Evolutionary conservation across 2,797 vertebrate genomes (phyloP), one percentile per base, ranked within the genome.

Genomic region (Pantherophis alleghaniensis): DNA sequence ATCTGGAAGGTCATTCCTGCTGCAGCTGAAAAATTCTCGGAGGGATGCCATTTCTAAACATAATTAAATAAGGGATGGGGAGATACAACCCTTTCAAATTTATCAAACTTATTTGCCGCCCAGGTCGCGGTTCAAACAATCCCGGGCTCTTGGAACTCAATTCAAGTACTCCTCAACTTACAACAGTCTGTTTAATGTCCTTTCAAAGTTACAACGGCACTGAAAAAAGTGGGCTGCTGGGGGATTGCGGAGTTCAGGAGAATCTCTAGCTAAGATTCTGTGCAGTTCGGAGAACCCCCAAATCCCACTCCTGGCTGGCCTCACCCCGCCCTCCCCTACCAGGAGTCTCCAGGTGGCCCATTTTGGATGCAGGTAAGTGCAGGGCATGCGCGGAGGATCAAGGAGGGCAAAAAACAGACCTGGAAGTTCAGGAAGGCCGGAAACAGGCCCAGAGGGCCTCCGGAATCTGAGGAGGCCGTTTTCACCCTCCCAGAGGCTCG

Each of bases 341-440:
- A 10, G 51, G 51, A 53, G 7, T 53, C 51, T 9, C 9, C 51
- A 53, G 0, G 9, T 10, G 51, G 9, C 9, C 51, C 51, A 2
- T 53, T 53, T 53, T 53, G 51, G 51, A 53, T 53, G 51, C 51
- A 53, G 9, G 51, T 53, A 53, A 53, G 9, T 10, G 51, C 51
- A 53, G 51, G 9, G 9, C 9, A 1, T 2, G 9, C 7, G 0
- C 51, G 3, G 9, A 53, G 9, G 9, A 0, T 53, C 51, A 1
- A 3, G 51, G 51, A 53, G 51, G 9, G 51, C 51, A 53, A 53
- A 53, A 53, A 53, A 53, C 51, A 53, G 51, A 1, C 51, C 51
- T 10, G 9, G 51, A 53, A 53, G 51, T 53, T 53, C 0, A 0
- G 51, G 51, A 53, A 10, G 1, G 7, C 51, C 51, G 1, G 9